phyloP scores from a whole-genome alignment of 2,888 invertebrate genomes.

The Sthenelais limicola region DNA sequence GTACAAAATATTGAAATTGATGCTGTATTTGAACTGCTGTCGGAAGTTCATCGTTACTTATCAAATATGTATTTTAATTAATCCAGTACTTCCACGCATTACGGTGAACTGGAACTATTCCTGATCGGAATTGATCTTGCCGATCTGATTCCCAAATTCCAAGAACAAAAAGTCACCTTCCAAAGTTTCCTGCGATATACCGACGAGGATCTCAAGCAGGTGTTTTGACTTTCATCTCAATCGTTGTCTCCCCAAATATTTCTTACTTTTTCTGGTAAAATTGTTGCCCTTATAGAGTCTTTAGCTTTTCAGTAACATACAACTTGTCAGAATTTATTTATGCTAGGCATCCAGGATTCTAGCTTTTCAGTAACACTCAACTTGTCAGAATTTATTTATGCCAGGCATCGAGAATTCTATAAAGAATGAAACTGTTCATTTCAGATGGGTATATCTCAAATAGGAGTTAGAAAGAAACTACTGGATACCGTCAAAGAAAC shows the following conservation, averaged over 20 bases:
- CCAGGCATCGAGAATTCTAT: too few species aligned
- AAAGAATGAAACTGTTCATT: slow-evolving; percentile 44
- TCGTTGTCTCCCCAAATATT: neutral
- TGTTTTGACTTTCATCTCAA: slow-evolving; percentile 50
- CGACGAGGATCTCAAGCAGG: slow-evolving; percentile 71
- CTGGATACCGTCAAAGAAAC: slow-evolving; percentile 70
- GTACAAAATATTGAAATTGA: too few species aligned
- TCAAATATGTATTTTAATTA: neutral
- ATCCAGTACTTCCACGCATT: slow-evolving; percentile 18
- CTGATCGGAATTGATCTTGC: slow-evolving; percentile 70
- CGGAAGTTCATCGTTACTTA: neutral
- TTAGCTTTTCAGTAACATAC: too few species aligned
- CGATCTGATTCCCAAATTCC: slow-evolving; percentile 65
- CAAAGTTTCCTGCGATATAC: slow-evolving; percentile 67
- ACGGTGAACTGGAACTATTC: slow-evolving; percentile 71
- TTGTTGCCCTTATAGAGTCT: too few species aligned
- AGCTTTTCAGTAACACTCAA: neutral
- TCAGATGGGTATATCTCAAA: slow-evolving; percentile 58
- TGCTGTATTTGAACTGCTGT: too few species aligned
- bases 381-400: neutral
- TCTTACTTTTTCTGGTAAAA: neutral
- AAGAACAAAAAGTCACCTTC: slow-evolving; percentile 69
- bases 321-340: neutral
- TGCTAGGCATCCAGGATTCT: neutral
- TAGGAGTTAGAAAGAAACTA: slow-evolving; percentile 71